Base-by-base conservation (phyloP, 2,113 vertebrate species). In the Siphamia tubifer region DNA sequence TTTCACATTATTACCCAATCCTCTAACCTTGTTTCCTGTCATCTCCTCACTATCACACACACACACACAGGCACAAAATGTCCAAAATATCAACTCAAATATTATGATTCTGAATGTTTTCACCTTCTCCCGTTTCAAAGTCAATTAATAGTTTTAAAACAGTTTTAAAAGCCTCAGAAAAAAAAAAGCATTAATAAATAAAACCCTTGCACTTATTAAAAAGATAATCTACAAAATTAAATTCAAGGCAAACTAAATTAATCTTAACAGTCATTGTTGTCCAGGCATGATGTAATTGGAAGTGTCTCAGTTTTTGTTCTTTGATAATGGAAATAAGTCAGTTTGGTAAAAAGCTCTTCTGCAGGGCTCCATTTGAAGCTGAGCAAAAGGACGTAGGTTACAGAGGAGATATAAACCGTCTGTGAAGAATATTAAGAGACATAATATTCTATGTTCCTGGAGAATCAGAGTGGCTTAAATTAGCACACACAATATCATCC, bases 71-170 rank as follows among this genome's bases (percentile, higher is more conserved):
- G n/a, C n/a, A n/a, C n/a, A n/a, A n/a, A n/a, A n/a, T n/a, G n/a
- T n/a, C n/a, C n/a, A n/a, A n/a, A n/a, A n/a, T n/a, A n/a, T n/a
- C n/a, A n/a, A n/a, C n/a, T n/a, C n/a, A n/a, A n/a, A n/a, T n/a
- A n/a, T n/a, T n/a, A n/a, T n/a, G n/a, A 35, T 42, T 60, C 20
- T 17, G 4, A 13, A 2, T 11, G 38, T n/a, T 40, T 64, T 35
- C 16, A 25, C 23, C 36, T 17, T 47, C 24, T 5, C 20, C 13
- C 47, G 16, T 45, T 28, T 45, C 13, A 4, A 17, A 73, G 53
- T 68, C 48, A 57, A 79, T 74, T 42, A 68, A 66, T 32, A 43
- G n/a, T n/a, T n/a, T n/a, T n/a, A n/a, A n/a, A n/a, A n/a, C n/a
- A n/a, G n/a, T n/a, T n/a, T n/a, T n/a, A n/a, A n/a, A n/a, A n/a